Conservation (phyloP, 2,888 invertebrate species). For the Salticus scenicus region DNA sequence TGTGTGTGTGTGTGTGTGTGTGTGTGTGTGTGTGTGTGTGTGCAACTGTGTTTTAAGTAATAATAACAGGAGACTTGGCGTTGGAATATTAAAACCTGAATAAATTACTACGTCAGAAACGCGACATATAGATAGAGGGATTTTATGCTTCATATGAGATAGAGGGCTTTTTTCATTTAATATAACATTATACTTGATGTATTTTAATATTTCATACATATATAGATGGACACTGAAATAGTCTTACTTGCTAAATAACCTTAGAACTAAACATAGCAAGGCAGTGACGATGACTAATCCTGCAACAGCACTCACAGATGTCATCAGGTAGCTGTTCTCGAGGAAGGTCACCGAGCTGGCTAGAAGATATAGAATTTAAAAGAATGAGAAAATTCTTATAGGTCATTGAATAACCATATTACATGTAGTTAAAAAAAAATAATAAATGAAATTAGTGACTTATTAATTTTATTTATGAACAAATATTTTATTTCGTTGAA, state of each 20-base stretch:
- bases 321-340: slow-evolving; percentile 82
- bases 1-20: too few relatives aligned
- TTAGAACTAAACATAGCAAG: slow-evolving; percentile 90
- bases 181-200: background rate
- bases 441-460: too few relatives aligned
- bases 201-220: background rate
- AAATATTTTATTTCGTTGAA: too few relatives aligned
- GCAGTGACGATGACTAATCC: slow-evolving; percentile 90
- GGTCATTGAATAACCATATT: too few relatives aligned
- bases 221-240: background rate
- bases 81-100: too few relatives aligned
- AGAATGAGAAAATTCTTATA: too few relatives aligned
- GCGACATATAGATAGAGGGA: background rate
- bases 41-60: too few relatives aligned
- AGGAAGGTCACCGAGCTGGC: slow-evolving; percentile 65
- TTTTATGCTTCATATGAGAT: background rate
- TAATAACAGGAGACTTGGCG: too few relatives aligned
- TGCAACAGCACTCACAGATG: slow-evolving; percentile 88
- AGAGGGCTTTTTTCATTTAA: background rate
- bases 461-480: too few relatives aligned
- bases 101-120: too few relatives aligned
- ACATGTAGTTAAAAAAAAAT: background rate
- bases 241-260: slow-evolving; percentile 83
- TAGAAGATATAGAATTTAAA: background rate
- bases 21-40: too few relatives aligned